Evolutionary conservation across 2,888 invertebrate species (phyloP), one percentile per base, ranked within the genome.

Genomic region (Ametastegia equiseti): DNA sequence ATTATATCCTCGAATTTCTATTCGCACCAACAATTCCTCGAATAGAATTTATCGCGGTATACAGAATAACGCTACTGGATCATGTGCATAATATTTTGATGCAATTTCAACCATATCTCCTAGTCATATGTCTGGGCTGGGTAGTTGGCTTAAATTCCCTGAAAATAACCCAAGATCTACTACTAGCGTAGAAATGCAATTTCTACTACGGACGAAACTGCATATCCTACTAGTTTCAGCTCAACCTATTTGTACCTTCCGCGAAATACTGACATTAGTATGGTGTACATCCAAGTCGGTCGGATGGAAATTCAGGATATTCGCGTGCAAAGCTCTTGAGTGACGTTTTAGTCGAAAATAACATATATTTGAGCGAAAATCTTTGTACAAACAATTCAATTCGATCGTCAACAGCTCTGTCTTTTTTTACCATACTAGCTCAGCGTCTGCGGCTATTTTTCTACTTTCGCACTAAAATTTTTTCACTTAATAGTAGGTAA

Each of bases 171-270:
- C 78, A 36, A 82, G 83, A 87, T 87, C 85, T 86, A 86, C 85
- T 83, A 84, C 82, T 73, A 82, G 83, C 83, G 83, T 83, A 82
- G 84, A 85, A 85, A 85, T 85, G 85, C 86, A 87, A 87, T 86
- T 86, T 86, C 83, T 81, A 81, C 67, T n/a, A n/a, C n/a, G n/a
- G 82, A 85, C 84, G 84, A 86, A 85, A 84, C 83, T 83, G 82
- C 83, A 83, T 82, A 82, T 83, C 85, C 86, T 83, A n/a, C n/a
- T n/a, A 85, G 83, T 82, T 83, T 73, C 30, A 27, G 83, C 73
- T 54, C 80, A 80, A 80, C 80, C 81, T 80, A 80, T 69, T 80
- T 73, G 73, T 73, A 33, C 39, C n/a, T 15, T 73, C 47, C 13
- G 30, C 13, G 73, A 47, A 47, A 47, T n/a, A 57, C 57, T 57